Evolutionary conservation across 2,888 invertebrate species (phyloP).

Genomic region (Rotaria sp.): DNA sequence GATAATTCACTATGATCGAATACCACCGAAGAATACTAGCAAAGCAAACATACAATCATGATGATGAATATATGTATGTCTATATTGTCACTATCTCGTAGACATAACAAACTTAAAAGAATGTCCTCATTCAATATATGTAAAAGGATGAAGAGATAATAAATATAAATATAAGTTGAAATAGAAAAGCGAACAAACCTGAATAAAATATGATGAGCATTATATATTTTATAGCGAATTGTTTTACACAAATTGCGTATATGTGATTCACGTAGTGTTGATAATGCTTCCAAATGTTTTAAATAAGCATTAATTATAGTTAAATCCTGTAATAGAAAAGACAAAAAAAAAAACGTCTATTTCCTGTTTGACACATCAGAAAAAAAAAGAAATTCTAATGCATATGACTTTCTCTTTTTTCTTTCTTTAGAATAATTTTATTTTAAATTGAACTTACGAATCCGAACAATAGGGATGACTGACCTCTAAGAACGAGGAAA

Average conservation of each 20-base stretch:
- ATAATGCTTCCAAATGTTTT: constrained; percentile 66
- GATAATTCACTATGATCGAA: not conserved
- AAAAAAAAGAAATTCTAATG: not conserved
- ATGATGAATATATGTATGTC: not conserved
- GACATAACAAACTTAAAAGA: constrained; percentile 3
- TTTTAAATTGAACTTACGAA: not conserved
- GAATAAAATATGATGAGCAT: constrained; percentile 71
- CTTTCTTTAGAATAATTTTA: not conserved
- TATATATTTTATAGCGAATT: constrained; percentile 68
- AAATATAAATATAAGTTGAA: not conserved
- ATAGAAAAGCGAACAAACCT: constrained; percentile 58
- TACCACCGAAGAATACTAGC: not conserved
- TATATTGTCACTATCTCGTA: not conserved
- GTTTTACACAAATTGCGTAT: constrained; percentile 66
- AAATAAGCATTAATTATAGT: constrained; percentile 69
- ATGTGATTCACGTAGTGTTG: constrained; percentile 65
- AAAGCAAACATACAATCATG: not conserved
- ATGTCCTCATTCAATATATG: not conserved
- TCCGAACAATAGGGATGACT: not conserved
- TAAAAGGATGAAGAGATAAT: not conserved
- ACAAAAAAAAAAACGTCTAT: not conserved
- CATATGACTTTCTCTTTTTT: not conserved
- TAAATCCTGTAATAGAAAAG: constrained; percentile 59
- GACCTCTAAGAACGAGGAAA: not conserved
- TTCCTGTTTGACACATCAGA: not conserved